Evolutionary conservation across 2,797 vertebrate species (phyloP).

Genomic region (Cephalopachus bancanus): DNA sequence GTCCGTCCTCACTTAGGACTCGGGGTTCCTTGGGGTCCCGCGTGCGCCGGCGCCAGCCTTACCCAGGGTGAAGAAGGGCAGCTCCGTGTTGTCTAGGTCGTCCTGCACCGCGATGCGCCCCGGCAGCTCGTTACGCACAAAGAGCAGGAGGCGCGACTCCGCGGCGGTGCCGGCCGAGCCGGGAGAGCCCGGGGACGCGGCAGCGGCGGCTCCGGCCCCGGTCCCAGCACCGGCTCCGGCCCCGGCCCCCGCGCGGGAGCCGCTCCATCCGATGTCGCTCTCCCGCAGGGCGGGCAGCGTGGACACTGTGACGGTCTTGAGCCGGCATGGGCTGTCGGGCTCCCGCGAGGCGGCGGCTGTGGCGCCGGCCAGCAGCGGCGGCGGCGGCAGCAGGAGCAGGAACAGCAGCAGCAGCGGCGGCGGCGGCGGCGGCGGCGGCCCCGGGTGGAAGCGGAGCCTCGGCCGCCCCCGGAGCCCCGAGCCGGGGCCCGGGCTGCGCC

Average conservation of each 20-base stretch:
- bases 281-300: conserved; percentile 97
- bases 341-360: conserved; percentile 84
- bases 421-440: conserved; percentile 73
- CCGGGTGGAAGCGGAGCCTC: conserved; percentile 76
- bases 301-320: conserved; percentile 97
- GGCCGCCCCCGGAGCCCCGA: conserved; percentile 68
- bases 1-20: conserved; percentile 34
- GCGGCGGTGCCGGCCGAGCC: conserved; percentile 85
- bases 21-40: neutral
- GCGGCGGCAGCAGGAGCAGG: conserved; percentile 62
- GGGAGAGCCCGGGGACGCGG: conserved; percentile 90
- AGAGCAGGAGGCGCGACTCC: conserved; percentile 96
- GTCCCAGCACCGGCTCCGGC: conserved; percentile 88
- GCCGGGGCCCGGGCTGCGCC: conserved; percentile 68
- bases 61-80: conserved; percentile 99
- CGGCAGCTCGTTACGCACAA: conserved; percentile 97
- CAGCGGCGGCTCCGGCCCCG: conserved; percentile 81
- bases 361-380: conserved; percentile 83
- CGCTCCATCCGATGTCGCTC: conserved; percentile 97
- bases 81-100: conserved; percentile 99
- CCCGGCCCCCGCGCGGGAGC: conserved; percentile 91
- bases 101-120: conserved; percentile 97
- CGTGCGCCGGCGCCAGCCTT: conserved; percentile 82
- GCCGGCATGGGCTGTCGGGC: conserved; percentile 92
- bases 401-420: conserved; percentile 8